Base-by-base conservation (phyloP, 2,888 invertebrate genomes). In the Lobophora halterata region DNA sequence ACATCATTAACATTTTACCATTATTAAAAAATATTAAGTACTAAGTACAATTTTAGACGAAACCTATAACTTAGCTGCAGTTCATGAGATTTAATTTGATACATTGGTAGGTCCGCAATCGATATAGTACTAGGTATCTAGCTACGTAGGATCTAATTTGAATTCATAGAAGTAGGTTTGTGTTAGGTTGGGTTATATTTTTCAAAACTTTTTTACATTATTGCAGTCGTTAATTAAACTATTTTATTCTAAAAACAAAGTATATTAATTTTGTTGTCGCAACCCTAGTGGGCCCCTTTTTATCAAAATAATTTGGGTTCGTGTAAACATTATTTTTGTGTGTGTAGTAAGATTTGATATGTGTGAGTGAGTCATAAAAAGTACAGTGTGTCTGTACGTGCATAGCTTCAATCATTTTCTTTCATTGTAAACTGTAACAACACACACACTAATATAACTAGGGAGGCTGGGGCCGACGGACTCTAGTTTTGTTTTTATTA, bases 401-500 rank as follows among this genome's bases (percentile, higher is more conserved):
- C 44, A 37, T 41, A 34, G 61, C 65, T 68, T 62, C 61, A 64
- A 64, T 64, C 61, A 65, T 64, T 69, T 64, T 65, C 46, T 46
- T 37, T 48, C 55, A 56, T 63, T 58, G 54, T 54, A 49, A 43
- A n/a, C 46, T 45, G 61, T 55, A 27, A 25, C 18, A 61, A 58
- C 69, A 67, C 61, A 62, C 70, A 68, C 71, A 65, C 61, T 61
- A 55, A 50, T 51, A 65, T 40, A 52, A 14, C 33, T 52, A 50
- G 58, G 64, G 61, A 58, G 52, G 52, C 57, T 58, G 64, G 54
- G 55, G 52, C 60, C 58, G 58, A 55, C 54, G 54, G 57, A 66
- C 65, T 62, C 61, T 60, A 64, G 63, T 65, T 66, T 71, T 72
- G 71, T 73, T 77, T 76, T 73, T 75, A 71, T 74, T 69, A 55